A percentile compares a stretch with the other conserved stretches of the same genome.
phyloP scores from a whole-genome alignment of 2,113 vertebrate species.

The Rhombomys opimus region DNA sequence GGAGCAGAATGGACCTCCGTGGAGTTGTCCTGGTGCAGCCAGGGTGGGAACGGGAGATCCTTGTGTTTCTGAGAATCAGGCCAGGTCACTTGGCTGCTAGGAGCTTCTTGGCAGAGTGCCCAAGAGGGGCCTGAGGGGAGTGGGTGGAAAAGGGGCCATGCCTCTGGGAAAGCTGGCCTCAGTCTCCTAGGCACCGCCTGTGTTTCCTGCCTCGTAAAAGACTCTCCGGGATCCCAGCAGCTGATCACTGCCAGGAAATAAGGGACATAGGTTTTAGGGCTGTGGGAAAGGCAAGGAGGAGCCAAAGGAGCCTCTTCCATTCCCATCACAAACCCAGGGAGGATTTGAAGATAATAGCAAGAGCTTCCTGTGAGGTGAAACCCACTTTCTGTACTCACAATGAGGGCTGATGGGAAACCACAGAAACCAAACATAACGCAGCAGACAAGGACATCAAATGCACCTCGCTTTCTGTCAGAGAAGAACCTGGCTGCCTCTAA shows the following conservation, averaged over 20 bases:
- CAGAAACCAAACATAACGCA: neutral
- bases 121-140: neutral
- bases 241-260: constrained; percentile 2
- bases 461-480: neutral
- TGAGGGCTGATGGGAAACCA: neutral
- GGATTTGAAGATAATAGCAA: neutral
- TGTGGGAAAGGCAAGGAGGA: neutral
- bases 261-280: neutral
- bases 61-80: neutral
- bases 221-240: neutral
- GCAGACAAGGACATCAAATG: neutral
- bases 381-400: neutral
- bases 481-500: neutral
- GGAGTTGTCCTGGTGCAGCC: too few relatives aligned
- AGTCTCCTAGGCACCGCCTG: constrained; percentile 12
- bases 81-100: neutral
- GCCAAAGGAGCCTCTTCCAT: neutral
- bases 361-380: neutral
- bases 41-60: neutral
- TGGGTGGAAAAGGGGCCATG: neutral
- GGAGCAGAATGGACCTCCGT: neutral
- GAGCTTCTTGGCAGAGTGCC: neutral
- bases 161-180: neutral
- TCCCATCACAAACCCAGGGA: neutral
- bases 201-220: constrained; percentile 41